Conservation (phyloP, 2,888 invertebrate species). For the Oscheius myriophilus region DNA sequence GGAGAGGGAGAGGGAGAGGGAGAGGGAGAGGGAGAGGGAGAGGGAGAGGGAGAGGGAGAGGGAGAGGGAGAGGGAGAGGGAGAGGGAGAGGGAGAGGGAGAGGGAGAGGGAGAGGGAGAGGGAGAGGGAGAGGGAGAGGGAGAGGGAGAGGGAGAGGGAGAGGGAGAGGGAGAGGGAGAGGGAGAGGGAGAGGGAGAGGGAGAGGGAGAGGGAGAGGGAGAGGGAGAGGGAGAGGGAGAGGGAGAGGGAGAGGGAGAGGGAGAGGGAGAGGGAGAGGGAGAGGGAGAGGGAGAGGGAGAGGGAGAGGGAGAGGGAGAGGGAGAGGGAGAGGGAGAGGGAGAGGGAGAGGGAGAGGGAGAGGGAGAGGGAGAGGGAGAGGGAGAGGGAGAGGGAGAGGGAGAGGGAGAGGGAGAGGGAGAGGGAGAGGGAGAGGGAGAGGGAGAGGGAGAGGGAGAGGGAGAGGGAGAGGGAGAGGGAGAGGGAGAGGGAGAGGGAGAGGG, state of each 20-base stretch:
- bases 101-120: too few relatives aligned
- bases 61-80: conserved; percentile 8
- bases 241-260: conserved; percentile 9
- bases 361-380: background rate
- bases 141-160: conserved; percentile 12
- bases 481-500: too few relatives aligned
- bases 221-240: too few relatives aligned
- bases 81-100: background rate
- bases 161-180: background rate
- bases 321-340: too few relatives aligned
- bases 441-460: conserved; percentile 13
- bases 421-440: too few relatives aligned
- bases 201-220: too few relatives aligned
- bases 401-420: too few relatives aligned
- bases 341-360: conserved; percentile 12
- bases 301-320: too few relatives aligned
- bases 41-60: background rate
- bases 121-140: too few relatives aligned
- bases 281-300: background rate
- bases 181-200: background rate
- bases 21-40: too few relatives aligned
- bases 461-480: background rate
- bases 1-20: too few relatives aligned
- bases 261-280: background rate
- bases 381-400: conserved; percentile 1